These are phyloP conservation scores for Cariama cristata DNA, from an alignment of 2,113 vertebrate genomes.

Conservation along the genomic window DNA sequence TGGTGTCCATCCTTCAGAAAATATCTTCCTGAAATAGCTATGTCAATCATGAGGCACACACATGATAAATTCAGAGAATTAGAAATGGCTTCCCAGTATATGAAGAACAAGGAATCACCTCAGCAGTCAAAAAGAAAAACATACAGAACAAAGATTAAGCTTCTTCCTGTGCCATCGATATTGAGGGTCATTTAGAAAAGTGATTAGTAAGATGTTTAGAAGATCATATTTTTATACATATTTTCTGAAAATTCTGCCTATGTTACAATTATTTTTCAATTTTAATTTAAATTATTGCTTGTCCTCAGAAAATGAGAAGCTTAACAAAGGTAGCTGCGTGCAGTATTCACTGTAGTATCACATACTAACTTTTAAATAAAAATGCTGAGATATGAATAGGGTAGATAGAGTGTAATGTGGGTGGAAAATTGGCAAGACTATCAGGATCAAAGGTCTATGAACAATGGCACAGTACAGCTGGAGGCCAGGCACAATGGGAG, in stretches of 20 bases:
- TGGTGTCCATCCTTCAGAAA: neutral
- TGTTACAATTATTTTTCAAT: neutral
- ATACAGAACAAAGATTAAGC: neutral
- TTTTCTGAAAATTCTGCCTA: neutral
- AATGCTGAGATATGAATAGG: neutral
- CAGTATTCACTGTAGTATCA: neutral
- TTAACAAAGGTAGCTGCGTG: neutral
- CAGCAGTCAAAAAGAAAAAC: neutral
- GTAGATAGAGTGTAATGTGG: neutral
- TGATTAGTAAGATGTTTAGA: neutral
- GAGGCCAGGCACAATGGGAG: neutral
- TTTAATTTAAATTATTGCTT: neutral
- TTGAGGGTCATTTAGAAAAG: fast-evolving
- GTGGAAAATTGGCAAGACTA: neutral
- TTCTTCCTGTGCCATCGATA: neutral
- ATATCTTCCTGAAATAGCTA: neutral
- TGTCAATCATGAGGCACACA: neutral
- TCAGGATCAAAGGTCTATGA: neutral
- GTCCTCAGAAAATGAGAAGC: neutral
- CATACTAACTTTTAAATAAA: neutral
- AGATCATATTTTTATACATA: neutral
- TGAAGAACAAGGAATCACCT: neutral
- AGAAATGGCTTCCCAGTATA: neutral
- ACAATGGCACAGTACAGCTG: neutral
- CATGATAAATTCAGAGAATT: neutral